Evolutionary conservation across 1,140 invertebrate genomes (phyloP).

Genomic region (Anastrepha obliqua): DNA sequence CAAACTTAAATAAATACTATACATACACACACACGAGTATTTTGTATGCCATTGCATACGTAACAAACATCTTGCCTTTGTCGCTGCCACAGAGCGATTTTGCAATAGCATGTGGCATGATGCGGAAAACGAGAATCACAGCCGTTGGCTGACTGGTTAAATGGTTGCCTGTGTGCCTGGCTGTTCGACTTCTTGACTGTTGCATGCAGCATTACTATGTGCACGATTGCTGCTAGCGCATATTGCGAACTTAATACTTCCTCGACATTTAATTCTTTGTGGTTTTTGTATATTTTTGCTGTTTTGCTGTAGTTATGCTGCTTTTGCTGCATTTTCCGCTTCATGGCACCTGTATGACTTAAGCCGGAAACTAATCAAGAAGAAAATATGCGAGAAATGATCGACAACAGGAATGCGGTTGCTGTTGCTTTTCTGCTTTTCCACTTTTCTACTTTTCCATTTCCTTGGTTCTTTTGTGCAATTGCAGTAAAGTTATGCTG

Average conservation of each 20-base stretch:
- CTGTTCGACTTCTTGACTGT: constrained; percentile 27
- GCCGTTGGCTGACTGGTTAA: constrained; percentile 35
- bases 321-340: not conserved
- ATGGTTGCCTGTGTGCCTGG: not conserved
- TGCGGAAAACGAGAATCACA: constrained; percentile 49
- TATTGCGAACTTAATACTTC: constrained; percentile 22
- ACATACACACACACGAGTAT: not conserved
- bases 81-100: not conserved
- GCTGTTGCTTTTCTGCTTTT: constrained; percentile 11
- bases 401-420: constrained; percentile 49
- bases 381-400: constrained; percentile 46
- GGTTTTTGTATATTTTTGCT: not conserved
- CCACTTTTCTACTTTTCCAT: not conserved
- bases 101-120: constrained; percentile 31
- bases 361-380: constrained; percentile 47
- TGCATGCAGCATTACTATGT: not conserved
- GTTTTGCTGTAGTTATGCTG: not conserved
- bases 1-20: not conserved
- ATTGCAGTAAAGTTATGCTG: not conserved
- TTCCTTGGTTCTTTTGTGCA: constrained; percentile 32
- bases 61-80: constrained; percentile 17
- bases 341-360: constrained; percentile 15
- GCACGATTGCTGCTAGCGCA: not conserved
- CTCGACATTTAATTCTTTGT: constrained; percentile 44
- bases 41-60: too few relatives aligned